Base-by-base conservation (phyloP, 1,140 invertebrate species). In the Thrips palmi region DNA sequence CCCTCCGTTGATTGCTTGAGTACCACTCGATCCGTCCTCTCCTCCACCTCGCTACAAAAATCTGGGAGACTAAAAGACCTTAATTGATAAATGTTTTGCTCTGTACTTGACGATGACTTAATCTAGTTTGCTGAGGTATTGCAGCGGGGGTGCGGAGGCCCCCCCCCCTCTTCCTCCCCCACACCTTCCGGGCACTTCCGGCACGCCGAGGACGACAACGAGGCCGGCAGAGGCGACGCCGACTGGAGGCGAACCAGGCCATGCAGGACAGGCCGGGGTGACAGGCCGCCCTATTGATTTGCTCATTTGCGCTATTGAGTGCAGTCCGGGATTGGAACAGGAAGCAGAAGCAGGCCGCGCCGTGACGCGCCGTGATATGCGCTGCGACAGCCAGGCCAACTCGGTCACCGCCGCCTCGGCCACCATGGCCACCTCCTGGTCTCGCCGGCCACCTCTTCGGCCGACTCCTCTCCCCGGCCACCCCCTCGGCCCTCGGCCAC, bases 341-440 rank as follows among this genome's bases (percentile, higher is more conserved):
- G 33, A 34, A 34, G 11, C n/a, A 36, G 21, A 36, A 11, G 7
- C 14, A 12, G 30, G 24, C 18, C 5, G 3, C 36, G 14, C 17
- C 22, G 11, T 20, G 10, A 22, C 8, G 14, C 23, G 12, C 7
- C 12, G 11, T 20, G 31, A 6, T 7, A 4, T 23, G 24, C 3
- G n/a, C n/a, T 20, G 27, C 27, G 37, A 28, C 19, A 20, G 24
- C 14, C 1, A 36, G 39, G 29, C 20, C 23, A 10, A 10, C 38
- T 12, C 14, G 21, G 36, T 12, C 38, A 33, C 11, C 12, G 6
- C 1, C 2, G 10, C n/a, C 4, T 5, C 3, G 37, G 25, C 2
- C 22, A 35, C 22, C 25, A 25, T 29, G 29, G 12, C 39, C 39
- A 22, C 37, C 35, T 0, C 37, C 47, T 12, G 22, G 24, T 7